Conservation (phyloP, 2,113 vertebrate genomes). For the Vulpes lagopus region DNA sequence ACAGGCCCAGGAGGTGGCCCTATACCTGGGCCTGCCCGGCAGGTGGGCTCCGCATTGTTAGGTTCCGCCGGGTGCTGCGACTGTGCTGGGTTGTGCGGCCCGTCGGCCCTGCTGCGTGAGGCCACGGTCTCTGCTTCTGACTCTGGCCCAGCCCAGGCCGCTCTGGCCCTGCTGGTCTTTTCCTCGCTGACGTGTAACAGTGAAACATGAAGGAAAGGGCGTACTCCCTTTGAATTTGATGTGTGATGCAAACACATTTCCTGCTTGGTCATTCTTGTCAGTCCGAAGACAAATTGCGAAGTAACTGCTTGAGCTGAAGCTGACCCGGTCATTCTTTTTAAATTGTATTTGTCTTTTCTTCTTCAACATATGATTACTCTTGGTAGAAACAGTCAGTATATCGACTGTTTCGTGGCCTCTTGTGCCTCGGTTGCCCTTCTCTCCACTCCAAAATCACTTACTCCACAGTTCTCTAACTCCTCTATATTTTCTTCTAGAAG, state of each 20-base stretch:
- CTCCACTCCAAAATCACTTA: not conserved
- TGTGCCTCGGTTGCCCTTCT: not conserved
- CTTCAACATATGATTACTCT: not conserved
- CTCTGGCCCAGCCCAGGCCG: not conserved
- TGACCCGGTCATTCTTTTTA: not conserved
- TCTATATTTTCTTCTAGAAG: not conserved
- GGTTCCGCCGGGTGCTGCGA: not conserved
- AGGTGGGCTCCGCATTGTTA: not conserved
- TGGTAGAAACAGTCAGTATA: too few species aligned
- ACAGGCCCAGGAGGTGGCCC: not conserved
- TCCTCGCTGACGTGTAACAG: not conserved
- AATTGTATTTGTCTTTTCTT: not conserved
- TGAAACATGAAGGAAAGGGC: not conserved
- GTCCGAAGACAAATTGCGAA: too few species aligned
- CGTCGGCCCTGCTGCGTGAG: not conserved
- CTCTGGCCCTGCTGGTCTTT: not conserved
- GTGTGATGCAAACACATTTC: not conserved
- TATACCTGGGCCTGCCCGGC: too few species aligned
- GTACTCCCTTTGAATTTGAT: not conserved
- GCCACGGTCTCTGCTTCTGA: not conserved
- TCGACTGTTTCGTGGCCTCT: not conserved
- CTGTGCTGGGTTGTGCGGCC: too few species aligned
- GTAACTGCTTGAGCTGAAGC: too few species aligned
- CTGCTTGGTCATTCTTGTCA: not conserved
- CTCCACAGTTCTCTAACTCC: not conserved